phyloP scores from a whole-genome alignment of 2,888 invertebrate species.

The Anagyrus pseudococci region DNA sequence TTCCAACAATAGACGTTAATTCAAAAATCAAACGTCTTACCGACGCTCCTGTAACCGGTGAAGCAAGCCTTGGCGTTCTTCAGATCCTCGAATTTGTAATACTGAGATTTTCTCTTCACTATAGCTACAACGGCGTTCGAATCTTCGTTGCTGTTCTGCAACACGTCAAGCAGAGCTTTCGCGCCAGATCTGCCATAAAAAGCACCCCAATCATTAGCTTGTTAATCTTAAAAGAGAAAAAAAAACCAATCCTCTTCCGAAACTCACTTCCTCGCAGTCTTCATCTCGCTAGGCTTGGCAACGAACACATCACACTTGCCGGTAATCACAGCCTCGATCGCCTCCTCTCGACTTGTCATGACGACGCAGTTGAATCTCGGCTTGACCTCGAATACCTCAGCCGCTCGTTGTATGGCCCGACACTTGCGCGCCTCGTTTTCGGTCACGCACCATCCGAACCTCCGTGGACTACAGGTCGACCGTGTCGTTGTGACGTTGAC shows the following conservation, averaged over 20 bases:
- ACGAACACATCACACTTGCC: slow-evolving; percentile 76
- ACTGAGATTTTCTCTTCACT: slow-evolving; percentile 67
- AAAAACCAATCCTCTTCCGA: no score
- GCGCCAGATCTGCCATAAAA: slow-evolving; percentile 53
- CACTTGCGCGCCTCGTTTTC: slow-evolving; percentile 80
- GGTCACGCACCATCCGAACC: slow-evolving; percentile 68
- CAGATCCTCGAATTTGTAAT: slow-evolving; percentile 70
- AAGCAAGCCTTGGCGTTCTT: slow-evolving; percentile 79
- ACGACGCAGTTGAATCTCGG: slow-evolving; percentile 81
- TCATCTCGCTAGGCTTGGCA: slow-evolving; percentile 74
- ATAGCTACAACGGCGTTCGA: slow-evolving; percentile 73
- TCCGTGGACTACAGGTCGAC: slow-evolving; percentile 53
- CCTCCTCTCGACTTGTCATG: slow-evolving; percentile 68
- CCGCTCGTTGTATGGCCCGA: slow-evolving; percentile 76
- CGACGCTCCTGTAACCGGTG: slow-evolving; percentile 77
- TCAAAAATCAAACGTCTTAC: no score
- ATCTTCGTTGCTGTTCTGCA: slow-evolving; percentile 66
- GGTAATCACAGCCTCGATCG: slow-evolving; percentile 71
- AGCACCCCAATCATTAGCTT: no score
- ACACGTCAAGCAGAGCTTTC: slow-evolving; percentile 69
- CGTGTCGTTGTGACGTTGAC: no score
- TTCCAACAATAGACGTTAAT: no score
- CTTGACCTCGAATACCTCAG: slow-evolving; percentile 75
- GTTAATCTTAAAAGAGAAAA: no score
- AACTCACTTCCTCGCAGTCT: slow-evolving; percentile 71